Evolutionary conservation across 2,113 vertebrate genomes (phyloP).

Genomic region (Istiophorus platypterus): DNA sequence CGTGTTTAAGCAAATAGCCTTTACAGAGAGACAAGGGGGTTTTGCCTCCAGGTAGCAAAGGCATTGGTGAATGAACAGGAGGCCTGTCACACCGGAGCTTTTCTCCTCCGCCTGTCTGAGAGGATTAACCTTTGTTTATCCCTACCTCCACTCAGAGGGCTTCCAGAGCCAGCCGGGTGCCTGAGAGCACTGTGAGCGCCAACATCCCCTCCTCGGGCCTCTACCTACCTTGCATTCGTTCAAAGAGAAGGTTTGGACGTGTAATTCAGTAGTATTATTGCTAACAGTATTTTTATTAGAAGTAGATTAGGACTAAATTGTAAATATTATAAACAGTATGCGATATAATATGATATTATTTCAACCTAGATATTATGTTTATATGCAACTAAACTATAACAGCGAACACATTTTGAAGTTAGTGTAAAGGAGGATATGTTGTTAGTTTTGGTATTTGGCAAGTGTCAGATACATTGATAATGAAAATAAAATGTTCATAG

Average conservation of each 20-base stretch:
- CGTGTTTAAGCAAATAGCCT: conserved; percentile 58
- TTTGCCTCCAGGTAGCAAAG: conserved; percentile 73
- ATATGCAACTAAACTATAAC: not conserved
- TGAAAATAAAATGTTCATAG: too few relatives aligned
- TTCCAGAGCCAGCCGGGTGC: conserved; percentile 37
- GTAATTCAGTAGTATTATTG: not conserved
- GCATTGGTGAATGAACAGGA: conserved; percentile 74
- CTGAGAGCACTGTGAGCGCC: conserved; percentile 46
- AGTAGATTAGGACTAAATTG: not conserved
- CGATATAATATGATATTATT: not conserved
- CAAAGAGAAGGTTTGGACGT: not conserved
- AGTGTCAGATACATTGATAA: too few relatives aligned
- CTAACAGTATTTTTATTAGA: not conserved
- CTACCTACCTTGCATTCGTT: conserved; percentile 18
- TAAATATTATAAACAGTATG: not conserved
- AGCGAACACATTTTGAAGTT: too few relatives aligned
- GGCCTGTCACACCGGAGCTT: conserved; percentile 62
- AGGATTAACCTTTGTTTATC: conserved; percentile 84
- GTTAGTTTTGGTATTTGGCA: too few relatives aligned
- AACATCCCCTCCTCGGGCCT: conserved; percentile 26
- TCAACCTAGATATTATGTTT: not conserved
- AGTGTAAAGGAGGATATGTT: too few relatives aligned
- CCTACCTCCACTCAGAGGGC: conserved; percentile 60
- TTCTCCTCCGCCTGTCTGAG: conserved; percentile 76
- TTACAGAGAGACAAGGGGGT: conserved; percentile 59